Conservation (phyloP, 2,888 invertebrate genomes). For the Colostygia pectinataria region DNA sequence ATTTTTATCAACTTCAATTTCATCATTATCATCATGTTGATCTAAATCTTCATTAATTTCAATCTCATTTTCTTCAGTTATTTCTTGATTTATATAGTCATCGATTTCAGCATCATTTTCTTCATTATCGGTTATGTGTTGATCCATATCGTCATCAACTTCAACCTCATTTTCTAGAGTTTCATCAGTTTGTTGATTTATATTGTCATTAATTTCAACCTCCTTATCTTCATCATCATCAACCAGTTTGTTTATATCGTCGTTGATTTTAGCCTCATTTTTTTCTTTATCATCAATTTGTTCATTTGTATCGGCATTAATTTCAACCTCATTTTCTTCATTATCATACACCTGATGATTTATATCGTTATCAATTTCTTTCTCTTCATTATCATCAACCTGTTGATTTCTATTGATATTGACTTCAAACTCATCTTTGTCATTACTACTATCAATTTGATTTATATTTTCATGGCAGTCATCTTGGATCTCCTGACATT, state of each 20-base stretch:
- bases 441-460: too few species aligned
- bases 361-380: background rate
- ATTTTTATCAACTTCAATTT: too few species aligned
- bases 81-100: background rate
- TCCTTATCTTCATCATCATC: background rate
- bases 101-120: conserved; percentile 17
- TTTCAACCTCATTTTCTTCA: background rate
- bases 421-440: too few species aligned
- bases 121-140: conserved; percentile 10
- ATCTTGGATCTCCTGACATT: too few species aligned
- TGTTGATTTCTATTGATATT: too few species aligned
- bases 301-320: conserved; percentile 5
- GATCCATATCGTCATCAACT: conserved; percentile 6
- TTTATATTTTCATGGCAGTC: too few species aligned
- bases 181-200: conserved; percentile 5
- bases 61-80: conserved; percentile 6
- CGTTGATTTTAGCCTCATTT: too few species aligned
- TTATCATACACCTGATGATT: conserved; percentile 1
- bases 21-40: background rate
- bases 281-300: too few species aligned
- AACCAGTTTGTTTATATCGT: too few species aligned
- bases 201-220: background rate
- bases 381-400: background rate
- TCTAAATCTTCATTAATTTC: conserved; percentile 11
- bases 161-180: background rate